Percentiles rank a stretch among this genome's conserved stretches.
These are phyloP conservation scores for Danio albolineatus DNA, from an alignment of 2,797 vertebrate species.

Conservation along the genomic window DNA sequence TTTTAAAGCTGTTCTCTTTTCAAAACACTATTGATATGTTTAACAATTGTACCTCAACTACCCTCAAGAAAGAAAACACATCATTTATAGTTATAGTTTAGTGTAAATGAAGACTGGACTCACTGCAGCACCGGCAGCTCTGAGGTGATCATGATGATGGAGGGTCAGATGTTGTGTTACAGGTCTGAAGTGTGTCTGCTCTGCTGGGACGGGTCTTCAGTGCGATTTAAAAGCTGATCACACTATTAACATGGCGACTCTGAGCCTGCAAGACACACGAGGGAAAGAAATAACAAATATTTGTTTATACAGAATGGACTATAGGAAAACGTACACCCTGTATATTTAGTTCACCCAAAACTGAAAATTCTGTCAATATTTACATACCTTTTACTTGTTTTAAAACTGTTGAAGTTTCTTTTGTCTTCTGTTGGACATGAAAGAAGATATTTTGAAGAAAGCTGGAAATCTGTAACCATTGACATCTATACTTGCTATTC, in stretches of 20 bases:
- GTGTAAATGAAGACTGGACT: constrained; percentile 72
- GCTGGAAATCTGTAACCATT: too few species aligned
- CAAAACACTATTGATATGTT: neutral
- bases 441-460: too few species aligned
- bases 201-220: neutral
- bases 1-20: too few species aligned
- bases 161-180: constrained; percentile 47
- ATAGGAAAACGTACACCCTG: neutral
- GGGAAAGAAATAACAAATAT: neutral
- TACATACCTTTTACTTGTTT: too few species aligned
- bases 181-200: constrained; percentile 1
- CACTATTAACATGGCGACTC: constrained; percentile 30
- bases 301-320: neutral
- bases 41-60: neutral
- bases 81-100: neutral
- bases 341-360: neutral
- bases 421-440: too few species aligned
- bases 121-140: constrained; percentile 97
- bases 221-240: constrained; percentile 23
- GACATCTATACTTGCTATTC: too few species aligned
- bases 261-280: constrained; percentile 22
- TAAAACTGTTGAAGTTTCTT: too few species aligned
- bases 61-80: neutral
- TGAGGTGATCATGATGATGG: constrained; percentile 90
- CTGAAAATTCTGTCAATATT: too few species aligned